Evolutionary conservation across 2,113 vertebrate genomes (phyloP).

Genomic region (Choloepus hoffmanni): DNA sequence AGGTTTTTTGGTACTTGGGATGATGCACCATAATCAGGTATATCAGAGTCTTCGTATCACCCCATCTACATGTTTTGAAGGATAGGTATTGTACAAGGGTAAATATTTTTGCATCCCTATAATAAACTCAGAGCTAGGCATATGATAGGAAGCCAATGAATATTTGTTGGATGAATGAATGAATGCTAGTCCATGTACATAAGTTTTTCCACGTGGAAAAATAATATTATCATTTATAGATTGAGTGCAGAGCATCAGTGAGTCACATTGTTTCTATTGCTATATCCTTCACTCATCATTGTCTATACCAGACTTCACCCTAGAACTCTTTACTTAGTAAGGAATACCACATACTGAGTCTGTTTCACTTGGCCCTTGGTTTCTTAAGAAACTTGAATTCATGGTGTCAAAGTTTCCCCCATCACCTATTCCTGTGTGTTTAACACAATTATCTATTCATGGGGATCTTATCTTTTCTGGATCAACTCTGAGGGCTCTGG

Average conservation of each 20-base stretch:
- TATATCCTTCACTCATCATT: neutral
- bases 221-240: neutral
- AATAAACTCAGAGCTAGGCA: neutral
- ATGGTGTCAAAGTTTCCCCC: neutral
- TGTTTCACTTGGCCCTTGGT: neutral
- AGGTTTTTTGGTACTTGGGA: neutral
- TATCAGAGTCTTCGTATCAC: neutral
- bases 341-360: neutral
- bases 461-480: neutral
- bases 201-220: neutral
- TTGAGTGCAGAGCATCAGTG: too few relatives aligned
- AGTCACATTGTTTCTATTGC: neutral
- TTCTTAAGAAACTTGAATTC: neutral
- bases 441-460: neutral
- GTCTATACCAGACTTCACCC: neutral
- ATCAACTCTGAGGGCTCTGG: neutral
- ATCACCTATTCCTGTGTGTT: neutral
- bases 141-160: neutral
- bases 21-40: neutral
- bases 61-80: neutral
- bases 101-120: neutral
- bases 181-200: neutral
- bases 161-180: constrained; percentile 21
- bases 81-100: neutral
- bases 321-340: neutral